phyloP scores from a whole-genome alignment of 2,797 vertebrate genomes.

The Spheniscus humboldti region DNA sequence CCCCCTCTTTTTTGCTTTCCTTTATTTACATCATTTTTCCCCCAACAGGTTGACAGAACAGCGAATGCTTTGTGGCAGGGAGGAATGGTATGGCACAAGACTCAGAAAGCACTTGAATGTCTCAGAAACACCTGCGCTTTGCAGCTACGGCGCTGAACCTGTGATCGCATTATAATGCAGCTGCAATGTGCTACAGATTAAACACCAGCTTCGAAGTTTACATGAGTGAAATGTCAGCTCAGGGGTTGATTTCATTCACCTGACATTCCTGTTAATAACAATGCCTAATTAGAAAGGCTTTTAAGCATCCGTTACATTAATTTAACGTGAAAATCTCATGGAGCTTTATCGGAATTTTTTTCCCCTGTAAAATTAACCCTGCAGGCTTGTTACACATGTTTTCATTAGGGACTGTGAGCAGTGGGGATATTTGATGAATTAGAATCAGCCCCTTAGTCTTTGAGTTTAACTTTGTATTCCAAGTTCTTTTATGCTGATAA shows the following conservation, averaged over 20 bases:
- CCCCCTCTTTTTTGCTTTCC: not conserved
- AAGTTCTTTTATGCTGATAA: constrained; percentile 18
- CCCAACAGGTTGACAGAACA: not conserved
- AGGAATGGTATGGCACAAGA: not conserved
- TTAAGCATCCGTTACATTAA: constrained; percentile 77
- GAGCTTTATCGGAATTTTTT: constrained; percentile 71
- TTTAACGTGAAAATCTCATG: constrained; percentile 73
- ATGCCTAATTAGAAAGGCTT: constrained; percentile 77
- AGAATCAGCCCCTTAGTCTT: constrained; percentile 59
- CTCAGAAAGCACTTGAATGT: not conserved
- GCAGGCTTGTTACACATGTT: constrained; percentile 75
- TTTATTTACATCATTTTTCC: not conserved
- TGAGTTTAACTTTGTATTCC: constrained; percentile 37
- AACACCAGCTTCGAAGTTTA: constrained; percentile 24
- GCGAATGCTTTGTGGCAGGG: not conserved
- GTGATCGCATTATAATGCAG: not conserved
- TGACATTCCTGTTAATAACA: constrained; percentile 70
- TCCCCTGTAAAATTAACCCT: constrained; percentile 72
- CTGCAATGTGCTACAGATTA: not conserved
- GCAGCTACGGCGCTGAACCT: not conserved
- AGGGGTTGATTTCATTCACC: constrained; percentile 69
- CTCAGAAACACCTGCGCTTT: not conserved
- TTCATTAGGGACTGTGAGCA: constrained; percentile 72
- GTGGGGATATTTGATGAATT: constrained; percentile 63
- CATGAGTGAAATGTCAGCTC: constrained; percentile 55